Evolutionary conservation across 2,797 vertebrate genomes (phyloP).

Genomic region (Phataginus tricuspis): DNA sequence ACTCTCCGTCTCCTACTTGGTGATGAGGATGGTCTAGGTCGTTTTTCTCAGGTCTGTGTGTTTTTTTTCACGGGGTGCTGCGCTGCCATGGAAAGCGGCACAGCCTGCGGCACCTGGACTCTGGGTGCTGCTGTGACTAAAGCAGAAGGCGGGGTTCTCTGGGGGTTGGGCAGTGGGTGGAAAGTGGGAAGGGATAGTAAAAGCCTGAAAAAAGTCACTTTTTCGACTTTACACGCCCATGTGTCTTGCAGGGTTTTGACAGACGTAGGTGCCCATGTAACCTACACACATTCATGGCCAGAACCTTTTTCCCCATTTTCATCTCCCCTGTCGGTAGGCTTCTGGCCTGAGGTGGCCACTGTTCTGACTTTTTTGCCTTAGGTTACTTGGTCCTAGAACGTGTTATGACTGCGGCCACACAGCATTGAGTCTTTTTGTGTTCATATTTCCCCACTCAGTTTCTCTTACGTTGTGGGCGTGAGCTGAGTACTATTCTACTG

Average conservation of each 20-base stretch:
- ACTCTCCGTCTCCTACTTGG: neutral
- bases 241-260: neutral
- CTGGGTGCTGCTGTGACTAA: neutral
- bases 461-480: neutral
- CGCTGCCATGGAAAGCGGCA: too few relatives aligned
- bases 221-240: too few relatives aligned
- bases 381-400: neutral
- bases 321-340: neutral
- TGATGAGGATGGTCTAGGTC: neutral
- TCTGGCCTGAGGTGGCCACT: neutral
- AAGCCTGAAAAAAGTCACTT: too few relatives aligned
- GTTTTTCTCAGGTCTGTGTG: neutral
- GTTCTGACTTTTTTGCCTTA: neutral
- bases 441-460: neutral
- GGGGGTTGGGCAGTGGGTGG: neutral
- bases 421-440: neutral
- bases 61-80: too few relatives aligned
- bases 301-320: neutral
- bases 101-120: neutral
- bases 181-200: neutral
- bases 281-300: neutral
- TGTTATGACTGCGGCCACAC: neutral
- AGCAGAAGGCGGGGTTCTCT: neutral
- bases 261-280: neutral
- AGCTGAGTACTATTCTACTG: neutral